Base-by-base conservation (phyloP, 35 echinoderm and acorn worm genomes). In the Nesometra sesokonis region DNA sequence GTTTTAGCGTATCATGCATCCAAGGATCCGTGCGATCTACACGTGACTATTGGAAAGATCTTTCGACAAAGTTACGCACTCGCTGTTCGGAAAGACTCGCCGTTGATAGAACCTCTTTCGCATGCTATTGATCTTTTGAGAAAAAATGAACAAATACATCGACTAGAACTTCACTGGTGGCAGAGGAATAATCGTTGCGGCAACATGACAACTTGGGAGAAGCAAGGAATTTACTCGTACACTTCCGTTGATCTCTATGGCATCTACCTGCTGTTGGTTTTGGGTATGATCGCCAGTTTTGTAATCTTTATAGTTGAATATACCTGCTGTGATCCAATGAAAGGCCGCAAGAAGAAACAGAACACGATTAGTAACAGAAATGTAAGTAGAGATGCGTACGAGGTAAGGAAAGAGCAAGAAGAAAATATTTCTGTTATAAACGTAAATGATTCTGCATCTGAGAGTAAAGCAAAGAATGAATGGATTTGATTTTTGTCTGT, bases 141-240 rank as follows among this genome's bases (percentile, higher is more conserved):
- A 33, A 86, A 93, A 30, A 87, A 34, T 29, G 88, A 85, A 5
- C 84, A 85, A 1, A n/a, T 90, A 23, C 84, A 90, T 84, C 84
- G 86, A 40, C 39, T 93, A 17, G 79, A 87, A 52, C 31, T 47
- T 0, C 84, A 93, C 17, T 93, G 88, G 88, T 93, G 92, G 92
- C 46, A 82, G 34, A 35, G 80, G 11, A n/a, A 86, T 31, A 34
- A 86, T 19, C 76, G 90, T 5, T 90, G 88, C 36, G 36, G 77
- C 30, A 89, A 93, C 77, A 36, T 87, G 36, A 90, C 85, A 7
- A 31, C 35, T 2, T 87, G 76, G 52, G 88, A 93, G 57, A 47
- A 79, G 34, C 57, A 77, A 30, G 85, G 85, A 5, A 40, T 86
- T 19, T 90, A 57, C 34, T 89, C 92, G 0, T 84, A 36, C 30